phyloP scores from a whole-genome alignment of 2,113 vertebrate species.

The Zosterops hypoxanthus region DNA sequence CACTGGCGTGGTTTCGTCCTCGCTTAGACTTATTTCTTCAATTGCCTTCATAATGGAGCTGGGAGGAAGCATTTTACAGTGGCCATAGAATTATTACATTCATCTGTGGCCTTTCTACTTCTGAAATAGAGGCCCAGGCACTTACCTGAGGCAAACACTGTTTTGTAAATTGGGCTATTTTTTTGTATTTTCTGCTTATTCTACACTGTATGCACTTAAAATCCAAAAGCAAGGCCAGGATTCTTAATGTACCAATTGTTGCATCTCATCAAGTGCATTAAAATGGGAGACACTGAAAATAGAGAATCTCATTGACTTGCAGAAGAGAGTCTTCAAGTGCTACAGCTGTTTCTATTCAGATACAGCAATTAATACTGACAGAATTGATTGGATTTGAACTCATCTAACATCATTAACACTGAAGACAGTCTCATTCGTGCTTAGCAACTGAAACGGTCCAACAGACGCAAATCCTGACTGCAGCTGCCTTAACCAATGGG shows the following conservation, averaged over 20 bases:
- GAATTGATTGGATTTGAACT: conserved; percentile 33
- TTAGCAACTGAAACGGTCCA: neutral
- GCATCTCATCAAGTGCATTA: conserved; percentile 9
- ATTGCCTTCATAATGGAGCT: neutral
- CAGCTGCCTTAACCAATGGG: neutral
- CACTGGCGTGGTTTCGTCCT: neutral
- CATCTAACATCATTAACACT: neutral
- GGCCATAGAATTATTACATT: neutral
- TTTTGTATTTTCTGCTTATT: neutral
- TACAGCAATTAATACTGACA: conserved; percentile 39
- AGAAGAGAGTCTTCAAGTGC: conserved; percentile 18
- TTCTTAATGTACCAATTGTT: conserved; percentile 24
- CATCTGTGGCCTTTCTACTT: neutral
- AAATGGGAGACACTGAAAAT: neutral
- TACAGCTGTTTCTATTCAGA: conserved; percentile 58
- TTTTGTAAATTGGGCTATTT: neutral
- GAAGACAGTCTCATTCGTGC: neutral
- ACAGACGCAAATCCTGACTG: neutral
- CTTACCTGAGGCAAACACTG: neutral
- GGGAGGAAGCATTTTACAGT: neutral
- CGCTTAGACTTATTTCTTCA: neutral
- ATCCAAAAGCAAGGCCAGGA: neutral
- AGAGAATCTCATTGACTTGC: conserved; percentile 28
- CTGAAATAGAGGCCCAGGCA: neutral
- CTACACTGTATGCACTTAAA: neutral